Percentiles rank a stretch among this genome's conserved stretches.
phyloP scores from a whole-genome alignment of 1,140 invertebrate genomes.

The Agrypnia vestita region DNA sequence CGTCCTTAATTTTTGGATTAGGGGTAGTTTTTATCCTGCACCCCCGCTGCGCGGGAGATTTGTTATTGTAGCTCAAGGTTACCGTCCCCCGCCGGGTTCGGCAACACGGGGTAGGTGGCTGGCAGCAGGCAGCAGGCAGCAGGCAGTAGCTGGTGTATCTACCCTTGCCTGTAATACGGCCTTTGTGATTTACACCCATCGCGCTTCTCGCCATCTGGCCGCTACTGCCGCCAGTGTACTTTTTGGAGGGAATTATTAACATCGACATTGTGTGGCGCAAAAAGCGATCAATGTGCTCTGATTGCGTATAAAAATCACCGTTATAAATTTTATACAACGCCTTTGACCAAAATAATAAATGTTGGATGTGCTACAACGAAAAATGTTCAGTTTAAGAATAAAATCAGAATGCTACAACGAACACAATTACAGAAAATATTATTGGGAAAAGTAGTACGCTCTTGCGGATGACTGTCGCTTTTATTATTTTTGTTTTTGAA shows the following conservation, averaged over 20 bases:
- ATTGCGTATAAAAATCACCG: background rate
- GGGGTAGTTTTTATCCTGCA: conserved; percentile 43
- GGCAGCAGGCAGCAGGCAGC: no score
- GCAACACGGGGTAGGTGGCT: conserved; percentile 1
- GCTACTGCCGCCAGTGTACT: conserved; percentile 23
- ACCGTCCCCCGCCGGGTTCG: conserved; percentile 35
- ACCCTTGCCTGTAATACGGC: conserved; percentile 6
- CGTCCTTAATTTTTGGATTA: background rate
- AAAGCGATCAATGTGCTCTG: conserved; percentile 11
- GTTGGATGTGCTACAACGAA: no score
- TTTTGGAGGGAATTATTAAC: background rate
- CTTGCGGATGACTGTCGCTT: no score
- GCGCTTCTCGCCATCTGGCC: conserved; percentile 29
- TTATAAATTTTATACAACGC: no score
- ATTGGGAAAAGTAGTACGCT: no score
- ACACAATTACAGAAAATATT: no score
- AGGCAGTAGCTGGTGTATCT: no score
- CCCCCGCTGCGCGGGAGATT: conserved; percentile 20
- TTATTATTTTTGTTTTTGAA: no score
- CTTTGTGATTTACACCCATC: conserved; percentile 38
- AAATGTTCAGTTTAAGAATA: no score
- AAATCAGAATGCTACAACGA: no score
- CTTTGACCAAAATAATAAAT: no score
- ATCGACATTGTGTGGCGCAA: conserved; percentile 1
- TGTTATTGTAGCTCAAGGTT: conserved; percentile 43